Evolutionary conservation across 2,797 vertebrate species (phyloP).

Genomic region (Gorsachius magnificus): DNA sequence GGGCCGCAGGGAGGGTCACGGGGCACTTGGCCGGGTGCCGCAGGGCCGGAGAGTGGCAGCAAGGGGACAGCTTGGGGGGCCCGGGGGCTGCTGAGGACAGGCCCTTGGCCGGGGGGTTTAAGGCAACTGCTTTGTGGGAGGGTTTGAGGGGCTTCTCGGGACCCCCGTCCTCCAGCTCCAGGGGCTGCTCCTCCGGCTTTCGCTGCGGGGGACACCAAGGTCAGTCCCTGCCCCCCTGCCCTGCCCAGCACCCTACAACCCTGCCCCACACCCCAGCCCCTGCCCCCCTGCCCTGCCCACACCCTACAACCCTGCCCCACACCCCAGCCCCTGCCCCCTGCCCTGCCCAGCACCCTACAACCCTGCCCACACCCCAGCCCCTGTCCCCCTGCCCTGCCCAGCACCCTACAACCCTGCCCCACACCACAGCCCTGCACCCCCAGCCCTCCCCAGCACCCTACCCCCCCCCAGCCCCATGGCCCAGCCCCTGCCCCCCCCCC

Average conservation of each 20-base stretch:
- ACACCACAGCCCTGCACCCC: too few species aligned
- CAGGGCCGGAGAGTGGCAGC: slow-evolving; percentile 87
- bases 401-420: not conserved
- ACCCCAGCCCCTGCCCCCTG: not conserved
- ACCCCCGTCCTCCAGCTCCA: slow-evolving; percentile 84
- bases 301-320: not conserved
- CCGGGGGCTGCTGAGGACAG: slow-evolving; percentile 75
- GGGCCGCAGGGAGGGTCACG: slow-evolving; percentile 69
- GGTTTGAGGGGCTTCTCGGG: slow-evolving; percentile 86
- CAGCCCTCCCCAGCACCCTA: too few species aligned
- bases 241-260: not conserved
- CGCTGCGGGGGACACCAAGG: slow-evolving; percentile 71
- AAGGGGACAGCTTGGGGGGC: slow-evolving; percentile 86
- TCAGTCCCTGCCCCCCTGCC: too few species aligned
- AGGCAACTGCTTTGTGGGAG: slow-evolving; percentile 87
- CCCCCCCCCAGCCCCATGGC: too few species aligned
- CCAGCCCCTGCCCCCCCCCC: not conserved
- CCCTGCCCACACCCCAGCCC: not conserved
- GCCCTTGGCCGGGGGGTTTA: slow-evolving; percentile 82
- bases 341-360: not conserved
- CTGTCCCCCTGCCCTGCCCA: too few species aligned
- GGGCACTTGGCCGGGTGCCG: slow-evolving; percentile 84
- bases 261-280: not conserved
- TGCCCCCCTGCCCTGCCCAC: not conserved
- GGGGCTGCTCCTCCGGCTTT: slow-evolving; percentile 83